Conservation (phyloP, 2,888 invertebrate genomes). For the Meloe dianella region DNA sequence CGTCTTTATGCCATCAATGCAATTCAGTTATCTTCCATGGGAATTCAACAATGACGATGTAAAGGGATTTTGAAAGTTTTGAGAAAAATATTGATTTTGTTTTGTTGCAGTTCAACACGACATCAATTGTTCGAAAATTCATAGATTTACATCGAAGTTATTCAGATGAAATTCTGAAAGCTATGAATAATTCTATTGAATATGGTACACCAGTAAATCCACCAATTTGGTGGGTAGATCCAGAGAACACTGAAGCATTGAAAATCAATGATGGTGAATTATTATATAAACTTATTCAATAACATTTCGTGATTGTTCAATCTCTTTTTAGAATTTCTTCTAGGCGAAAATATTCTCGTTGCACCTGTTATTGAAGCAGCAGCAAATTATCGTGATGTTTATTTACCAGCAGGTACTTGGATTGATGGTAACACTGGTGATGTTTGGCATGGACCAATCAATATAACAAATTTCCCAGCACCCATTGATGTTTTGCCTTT, state of each 20-base stretch:
- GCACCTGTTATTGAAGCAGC: conserved; percentile 77
- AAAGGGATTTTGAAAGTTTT: conserved; percentile 16
- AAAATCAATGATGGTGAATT: conserved; percentile 65
- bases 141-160: conserved; percentile 70
- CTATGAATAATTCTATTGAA: conserved; percentile 66
- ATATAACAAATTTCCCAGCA: conserved; percentile 70
- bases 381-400: conserved; percentile 70
- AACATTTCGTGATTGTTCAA: neutral
- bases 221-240: conserved; percentile 87
- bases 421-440: conserved; percentile 64
- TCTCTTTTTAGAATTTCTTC: conserved; percentile 75
- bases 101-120: conserved; percentile 60
- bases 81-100: neutral
- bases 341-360: conserved; percentile 78
- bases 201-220: conserved; percentile 76
- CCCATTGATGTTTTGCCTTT: conserved; percentile 73
- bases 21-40: conserved; percentile 84
- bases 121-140: conserved; percentile 68
- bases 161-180: conserved; percentile 66
- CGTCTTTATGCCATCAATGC: conserved; percentile 78
- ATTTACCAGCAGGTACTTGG: conserved; percentile 80
- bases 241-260: conserved; percentile 68
- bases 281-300: neutral
- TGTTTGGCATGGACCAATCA: conserved; percentile 65
- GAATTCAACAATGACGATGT: conserved; percentile 62